phyloP scores from a whole-genome alignment of 1,140 invertebrate species.

The Bathynomus jamesi region DNA sequence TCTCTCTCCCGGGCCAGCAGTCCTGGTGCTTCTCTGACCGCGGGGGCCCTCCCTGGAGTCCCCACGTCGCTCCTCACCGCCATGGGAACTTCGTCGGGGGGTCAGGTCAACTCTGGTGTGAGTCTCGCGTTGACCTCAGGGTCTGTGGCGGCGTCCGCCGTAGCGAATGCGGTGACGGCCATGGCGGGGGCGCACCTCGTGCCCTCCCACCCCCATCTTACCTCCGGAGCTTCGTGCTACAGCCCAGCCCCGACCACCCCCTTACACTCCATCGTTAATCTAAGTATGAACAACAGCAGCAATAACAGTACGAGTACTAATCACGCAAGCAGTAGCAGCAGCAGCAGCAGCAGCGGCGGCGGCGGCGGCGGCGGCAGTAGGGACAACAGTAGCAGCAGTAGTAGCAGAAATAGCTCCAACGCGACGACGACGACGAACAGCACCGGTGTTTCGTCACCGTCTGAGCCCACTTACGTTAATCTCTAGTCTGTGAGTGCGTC shows the following conservation, averaged over 20 bases:
- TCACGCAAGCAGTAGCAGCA: slow-evolving; percentile 15
- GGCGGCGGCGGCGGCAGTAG: slow-evolving; percentile 11
- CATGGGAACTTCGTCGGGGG: slow-evolving; percentile 27
- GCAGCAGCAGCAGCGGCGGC: slow-evolving; percentile 2
- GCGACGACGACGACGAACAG: slow-evolving; percentile 7
- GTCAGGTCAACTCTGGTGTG: neutral
- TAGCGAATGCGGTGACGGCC: slow-evolving; percentile 29
- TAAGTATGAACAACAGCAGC: slow-evolving; percentile 35
- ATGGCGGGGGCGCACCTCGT: slow-evolving; percentile 22
- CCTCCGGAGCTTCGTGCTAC: slow-evolving; percentile 28
- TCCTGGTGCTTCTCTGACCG: slow-evolving; percentile 30
- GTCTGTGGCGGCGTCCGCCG: slow-evolving; percentile 28
- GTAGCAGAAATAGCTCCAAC: slow-evolving; percentile 31
- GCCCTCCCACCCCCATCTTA: slow-evolving; percentile 18
- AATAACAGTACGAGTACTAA: slow-evolving; percentile 27
- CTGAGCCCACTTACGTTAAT: slow-evolving; percentile 38
- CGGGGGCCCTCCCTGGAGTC: slow-evolving; percentile 30
- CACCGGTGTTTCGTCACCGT: slow-evolving; percentile 31
- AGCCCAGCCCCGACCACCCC: slow-evolving; percentile 31
- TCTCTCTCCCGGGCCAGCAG: slow-evolving; percentile 32
- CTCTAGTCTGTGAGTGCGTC: slow-evolving; percentile 37
- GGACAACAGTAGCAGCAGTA: slow-evolving; percentile 5
- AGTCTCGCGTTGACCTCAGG: slow-evolving; percentile 10
- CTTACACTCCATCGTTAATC: slow-evolving; percentile 37
- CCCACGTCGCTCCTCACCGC: slow-evolving; percentile 27